Evolutionary conservation across 2,797 vertebrate genomes (phyloP).

Genomic region (Limnodromus scolopaceus): DNA sequence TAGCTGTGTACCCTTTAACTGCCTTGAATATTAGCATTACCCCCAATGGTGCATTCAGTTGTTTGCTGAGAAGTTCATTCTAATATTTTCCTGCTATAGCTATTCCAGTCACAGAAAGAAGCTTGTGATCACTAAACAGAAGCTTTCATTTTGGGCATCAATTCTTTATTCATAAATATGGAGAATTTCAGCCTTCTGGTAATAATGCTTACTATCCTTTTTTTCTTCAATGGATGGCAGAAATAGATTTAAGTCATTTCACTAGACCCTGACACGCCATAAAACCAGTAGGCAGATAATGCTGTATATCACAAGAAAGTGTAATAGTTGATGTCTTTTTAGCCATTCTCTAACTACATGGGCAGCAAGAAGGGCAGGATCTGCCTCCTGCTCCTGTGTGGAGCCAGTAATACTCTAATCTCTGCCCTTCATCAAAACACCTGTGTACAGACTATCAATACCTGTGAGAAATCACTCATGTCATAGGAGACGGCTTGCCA

Average conservation of each 20-base stretch:
- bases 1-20: background rate
- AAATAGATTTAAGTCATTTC: background rate
- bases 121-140: background rate
- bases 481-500: background rate
- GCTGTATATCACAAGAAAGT: background rate
- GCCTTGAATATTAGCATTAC: background rate
- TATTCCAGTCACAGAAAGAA: background rate
- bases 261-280: background rate
- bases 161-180: background rate
- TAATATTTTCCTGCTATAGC: background rate
- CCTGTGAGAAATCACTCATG: background rate
- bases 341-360: rapidly evolving
- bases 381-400: background rate
- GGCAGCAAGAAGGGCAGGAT: background rate
- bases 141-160: background rate
- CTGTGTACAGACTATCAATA: background rate
- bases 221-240: background rate
- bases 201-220: background rate
- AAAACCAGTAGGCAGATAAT: background rate
- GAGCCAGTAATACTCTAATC: background rate
- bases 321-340: background rate
- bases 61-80: background rate
- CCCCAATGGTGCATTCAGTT: background rate
- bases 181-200: background rate
- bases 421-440: background rate